Percentiles rank a stretch among this genome's conserved stretches.
phyloP scores from a whole-genome alignment of 2,113 vertebrate species.

The Silurus glanis region DNA sequence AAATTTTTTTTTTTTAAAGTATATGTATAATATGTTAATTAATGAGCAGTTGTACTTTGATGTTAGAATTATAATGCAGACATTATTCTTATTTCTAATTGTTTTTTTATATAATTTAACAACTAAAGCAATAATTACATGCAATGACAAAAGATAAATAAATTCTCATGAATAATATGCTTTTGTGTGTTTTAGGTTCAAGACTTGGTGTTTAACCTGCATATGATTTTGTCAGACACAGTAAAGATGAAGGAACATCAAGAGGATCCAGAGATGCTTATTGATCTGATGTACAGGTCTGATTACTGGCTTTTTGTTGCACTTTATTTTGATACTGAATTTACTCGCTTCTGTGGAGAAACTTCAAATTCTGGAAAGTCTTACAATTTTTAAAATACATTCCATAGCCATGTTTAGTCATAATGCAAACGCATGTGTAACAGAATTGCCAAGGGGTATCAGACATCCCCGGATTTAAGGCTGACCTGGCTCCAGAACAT shows the following conservation, averaged over 20 bases:
- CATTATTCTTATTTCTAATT: neutral
- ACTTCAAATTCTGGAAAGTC: neutral
- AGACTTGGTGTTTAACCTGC: conserved; percentile 96
- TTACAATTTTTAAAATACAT: neutral
- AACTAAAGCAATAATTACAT: neutral
- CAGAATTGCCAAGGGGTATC: conserved; percentile 98
- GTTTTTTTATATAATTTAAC: neutral
- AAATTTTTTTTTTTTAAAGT: no score
- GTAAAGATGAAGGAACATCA: conserved; percentile 99
- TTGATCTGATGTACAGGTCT: conserved; percentile 98
- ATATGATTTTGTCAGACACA: conserved; percentile 98
- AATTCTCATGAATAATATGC: conserved; percentile 2
- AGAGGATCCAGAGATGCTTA: conserved; percentile 97
- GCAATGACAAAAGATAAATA: neutral
- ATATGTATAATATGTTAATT: neutral
- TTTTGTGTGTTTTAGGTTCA: conserved; percentile 80
- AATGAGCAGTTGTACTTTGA: neutral
- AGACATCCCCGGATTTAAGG: conserved; percentile 94
- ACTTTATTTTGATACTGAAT: neutral
- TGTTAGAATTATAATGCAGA: neutral
- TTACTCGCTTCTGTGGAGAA: neutral
- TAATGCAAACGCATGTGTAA: neutral
- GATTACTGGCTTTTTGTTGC: neutral
- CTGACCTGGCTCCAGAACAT: conserved; percentile 98
- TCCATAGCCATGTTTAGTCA: neutral